Evolutionary conservation across 2,888 invertebrate genomes (phyloP).

Genomic region (Allacma fusca): DNA sequence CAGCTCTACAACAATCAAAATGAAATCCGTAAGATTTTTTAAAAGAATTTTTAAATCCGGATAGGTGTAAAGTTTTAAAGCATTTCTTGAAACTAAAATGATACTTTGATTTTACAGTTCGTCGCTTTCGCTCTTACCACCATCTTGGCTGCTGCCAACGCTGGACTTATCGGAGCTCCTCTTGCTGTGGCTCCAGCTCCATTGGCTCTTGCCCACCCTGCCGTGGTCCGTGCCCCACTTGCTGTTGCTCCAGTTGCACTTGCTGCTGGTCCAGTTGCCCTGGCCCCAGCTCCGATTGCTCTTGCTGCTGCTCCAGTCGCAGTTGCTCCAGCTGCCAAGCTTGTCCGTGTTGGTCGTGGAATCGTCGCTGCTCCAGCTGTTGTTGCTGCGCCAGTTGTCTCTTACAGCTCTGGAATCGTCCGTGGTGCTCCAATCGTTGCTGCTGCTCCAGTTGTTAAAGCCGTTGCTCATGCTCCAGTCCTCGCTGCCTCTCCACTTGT

Average conservation of each 20-base stretch:
- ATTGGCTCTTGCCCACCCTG: neutral
- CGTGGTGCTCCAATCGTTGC: neutral
- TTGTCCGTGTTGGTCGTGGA: neutral
- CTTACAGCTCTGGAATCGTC: neutral
- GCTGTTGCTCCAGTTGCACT: neutral
- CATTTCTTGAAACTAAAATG: neutral
- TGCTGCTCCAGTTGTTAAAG: neutral
- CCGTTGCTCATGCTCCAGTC: neutral
- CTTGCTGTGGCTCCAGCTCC: neutral
- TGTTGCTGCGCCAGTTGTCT: neutral
- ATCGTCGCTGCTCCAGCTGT: neutral
- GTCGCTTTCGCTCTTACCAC: constrained; percentile 34
- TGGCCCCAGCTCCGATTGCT: neutral
- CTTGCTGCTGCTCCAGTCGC: neutral
- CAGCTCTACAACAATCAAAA: neutral
- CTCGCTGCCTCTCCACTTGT: neutral
- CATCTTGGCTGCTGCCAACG: constrained; percentile 37
- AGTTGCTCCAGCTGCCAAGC: neutral
- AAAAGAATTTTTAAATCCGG: neutral
- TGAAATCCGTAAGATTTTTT: constrained; percentile 17
- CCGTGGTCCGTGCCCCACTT: neutral
- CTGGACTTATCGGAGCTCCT: constrained; percentile 30
- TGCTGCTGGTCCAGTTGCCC: neutral
- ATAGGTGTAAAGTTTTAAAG: neutral
- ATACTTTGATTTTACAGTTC: neutral